These are phyloP conservation scores for Tympanuchus pallidicinctus DNA, from an alignment of 2,113 vertebrate species.

Conservation along the genomic window DNA sequence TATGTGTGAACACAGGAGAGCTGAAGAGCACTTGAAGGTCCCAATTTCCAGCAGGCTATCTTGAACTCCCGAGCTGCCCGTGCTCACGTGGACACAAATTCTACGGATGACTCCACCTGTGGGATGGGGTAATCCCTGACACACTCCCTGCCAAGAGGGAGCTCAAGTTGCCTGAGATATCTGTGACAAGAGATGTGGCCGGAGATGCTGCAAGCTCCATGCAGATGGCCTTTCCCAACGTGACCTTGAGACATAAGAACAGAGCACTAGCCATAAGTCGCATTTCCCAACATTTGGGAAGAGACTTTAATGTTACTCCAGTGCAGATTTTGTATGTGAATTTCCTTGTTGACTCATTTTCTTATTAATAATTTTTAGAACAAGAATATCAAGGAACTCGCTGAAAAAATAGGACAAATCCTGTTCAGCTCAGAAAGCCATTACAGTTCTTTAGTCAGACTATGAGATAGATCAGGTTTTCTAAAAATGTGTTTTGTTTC, in stretches of 20 bases:
- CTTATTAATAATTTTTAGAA: slow-evolving; percentile 28
- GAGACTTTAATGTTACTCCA: slow-evolving; percentile 25
- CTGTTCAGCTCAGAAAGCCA: slow-evolving; percentile 12
- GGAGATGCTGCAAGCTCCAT: not conserved
- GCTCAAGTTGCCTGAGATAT: not conserved
- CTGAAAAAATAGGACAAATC: not conserved
- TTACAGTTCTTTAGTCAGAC: not conserved
- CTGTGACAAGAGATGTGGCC: not conserved
- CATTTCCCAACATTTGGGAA: slow-evolving; percentile 69
- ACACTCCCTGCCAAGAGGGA: not conserved
- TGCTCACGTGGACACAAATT: not conserved
- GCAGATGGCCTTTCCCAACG: not conserved
- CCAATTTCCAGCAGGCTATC: slow-evolving; percentile 20
- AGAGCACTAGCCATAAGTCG: not conserved
- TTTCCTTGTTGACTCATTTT: slow-evolving; percentile 66
- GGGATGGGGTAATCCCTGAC: not conserved
- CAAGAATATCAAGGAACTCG: not conserved
- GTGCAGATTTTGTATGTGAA: slow-evolving; percentile 57
- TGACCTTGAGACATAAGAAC: not conserved
- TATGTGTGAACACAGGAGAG: not conserved
- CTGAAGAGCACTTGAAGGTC: not conserved
- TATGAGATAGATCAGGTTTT: not conserved
- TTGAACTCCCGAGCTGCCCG: fast-evolving
- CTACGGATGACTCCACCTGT: not conserved
- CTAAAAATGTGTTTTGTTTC: slow-evolving; percentile 27